Base-by-base conservation (phyloP, 2,113 vertebrate species). In the Orientallactaga bullata region DNA sequence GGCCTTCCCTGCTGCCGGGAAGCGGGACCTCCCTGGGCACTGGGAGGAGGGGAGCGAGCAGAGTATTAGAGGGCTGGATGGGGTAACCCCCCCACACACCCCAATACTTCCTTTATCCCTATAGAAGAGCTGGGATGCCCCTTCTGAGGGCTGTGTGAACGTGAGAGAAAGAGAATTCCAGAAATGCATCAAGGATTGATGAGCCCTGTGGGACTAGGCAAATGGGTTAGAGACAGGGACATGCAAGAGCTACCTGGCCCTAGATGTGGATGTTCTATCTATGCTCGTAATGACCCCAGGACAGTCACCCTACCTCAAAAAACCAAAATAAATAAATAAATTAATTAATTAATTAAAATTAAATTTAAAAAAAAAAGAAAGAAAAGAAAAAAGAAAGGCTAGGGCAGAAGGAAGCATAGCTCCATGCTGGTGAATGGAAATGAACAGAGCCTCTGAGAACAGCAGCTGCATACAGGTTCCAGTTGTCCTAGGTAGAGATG, bases 1-100 rank as follows among this genome's bases (percentile, higher is more conserved):
- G 93, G 96, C 39, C 58, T n/a, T 90, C 69, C 30, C 72, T 69
- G 74, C 30, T 92, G 89, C 95, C 88, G 93, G 86, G 94, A 96
- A 96, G 90, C 15, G 0, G 79, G 90, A 87, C 94, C 89, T 92
- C 74, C 93, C 5, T 1, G 8, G 30, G 23, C 23, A 42, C 30
- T 7, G 37, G 23, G 63, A 55, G 87, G 42, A 32, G 51, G 83
- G 63, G 35, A 2, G 60, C 23, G 11, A 76, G 73, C 37, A 16
- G 66, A 77, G 20, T 32, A 39, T 68, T 1, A 0, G 24, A 4
- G 15, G 47, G 20, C 73, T 79, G 32, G 65, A 71, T 51, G 2
- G 61, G 13, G 26, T 68, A 5, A 60, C 24, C 7, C 65, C 15
- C 23, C 16, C 23, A 15, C 16, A 10, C 9, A 32, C 26, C 76